phyloP scores from a whole-genome alignment of 2,797 vertebrate genomes.

The Sylvia borin region DNA sequence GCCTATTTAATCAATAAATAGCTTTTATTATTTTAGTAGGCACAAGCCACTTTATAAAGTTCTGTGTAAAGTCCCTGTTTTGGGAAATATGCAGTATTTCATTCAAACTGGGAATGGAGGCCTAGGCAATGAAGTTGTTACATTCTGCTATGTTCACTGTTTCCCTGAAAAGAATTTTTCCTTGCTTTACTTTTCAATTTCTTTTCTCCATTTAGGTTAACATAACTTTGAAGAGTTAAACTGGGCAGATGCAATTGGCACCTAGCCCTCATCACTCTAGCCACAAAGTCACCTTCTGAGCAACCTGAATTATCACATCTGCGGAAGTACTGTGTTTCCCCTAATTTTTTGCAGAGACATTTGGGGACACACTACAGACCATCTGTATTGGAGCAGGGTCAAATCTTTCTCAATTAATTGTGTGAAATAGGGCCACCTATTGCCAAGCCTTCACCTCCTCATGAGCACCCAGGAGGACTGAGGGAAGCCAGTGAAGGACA shows the following conservation, averaged over 20 bases:
- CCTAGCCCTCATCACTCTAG: background rate
- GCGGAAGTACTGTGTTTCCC: background rate
- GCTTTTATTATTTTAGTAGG: background rate
- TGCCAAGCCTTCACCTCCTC: accelerated
- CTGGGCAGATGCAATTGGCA: accelerated
- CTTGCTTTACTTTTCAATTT: background rate
- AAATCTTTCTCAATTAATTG: background rate
- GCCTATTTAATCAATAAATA: background rate
- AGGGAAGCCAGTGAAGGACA: background rate
- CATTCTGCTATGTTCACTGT: background rate
- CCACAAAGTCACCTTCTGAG: background rate
- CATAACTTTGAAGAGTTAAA: background rate
- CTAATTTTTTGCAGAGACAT: background rate
- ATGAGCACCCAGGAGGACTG: background rate
- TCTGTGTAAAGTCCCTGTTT: background rate
- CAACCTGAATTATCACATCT: background rate
- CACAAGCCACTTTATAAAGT: background rate
- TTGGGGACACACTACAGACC: background rate
- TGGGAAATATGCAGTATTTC: background rate
- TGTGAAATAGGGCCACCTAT: background rate
- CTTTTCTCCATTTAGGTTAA: background rate
- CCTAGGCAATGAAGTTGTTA: background rate
- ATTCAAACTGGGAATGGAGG: background rate
- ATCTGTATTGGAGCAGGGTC: background rate
- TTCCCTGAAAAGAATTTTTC: background rate